Evolutionary conservation across 2,888 invertebrate species (phyloP).

Genomic region (Acanthococcus lagerstroemiae): DNA sequence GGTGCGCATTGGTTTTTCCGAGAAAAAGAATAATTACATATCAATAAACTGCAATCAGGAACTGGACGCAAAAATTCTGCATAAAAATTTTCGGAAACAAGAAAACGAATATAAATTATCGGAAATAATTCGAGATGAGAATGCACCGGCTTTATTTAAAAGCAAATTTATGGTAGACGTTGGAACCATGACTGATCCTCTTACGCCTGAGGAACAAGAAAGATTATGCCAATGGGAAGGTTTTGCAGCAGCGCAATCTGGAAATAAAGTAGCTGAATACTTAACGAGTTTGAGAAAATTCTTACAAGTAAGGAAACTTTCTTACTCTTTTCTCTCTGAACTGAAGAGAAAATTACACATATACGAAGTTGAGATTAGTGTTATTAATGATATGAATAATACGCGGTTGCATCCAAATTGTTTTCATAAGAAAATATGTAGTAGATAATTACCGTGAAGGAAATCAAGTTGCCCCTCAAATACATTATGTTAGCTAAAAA

Average conservation of each 20-base stretch:
- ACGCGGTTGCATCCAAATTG: too few relatives aligned
- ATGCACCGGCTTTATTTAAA: constrained; percentile 1
- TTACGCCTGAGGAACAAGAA: constrained; percentile 37
- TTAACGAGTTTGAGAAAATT: constrained; percentile 38
- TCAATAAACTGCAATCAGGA: constrained; percentile 7
- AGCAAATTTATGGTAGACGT: constrained; percentile 35
- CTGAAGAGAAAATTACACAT: too few relatives aligned
- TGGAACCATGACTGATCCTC: constrained; percentile 38
- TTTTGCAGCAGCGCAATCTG: constrained; percentile 36
- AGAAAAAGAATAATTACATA: constrained; percentile 12
- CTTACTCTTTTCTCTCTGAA: too few relatives aligned
- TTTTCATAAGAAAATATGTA: too few relatives aligned
- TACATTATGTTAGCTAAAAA: too few relatives aligned
- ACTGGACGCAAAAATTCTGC: constrained; percentile 6
- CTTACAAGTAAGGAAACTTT: constrained; percentile 37
- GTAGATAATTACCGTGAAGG: too few relatives aligned
- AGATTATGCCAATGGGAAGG: constrained; percentile 37
- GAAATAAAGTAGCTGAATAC: constrained; percentile 39
- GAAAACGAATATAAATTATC: constrained; percentile 11
- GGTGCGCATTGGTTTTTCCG: background rate
- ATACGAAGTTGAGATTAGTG: too few relatives aligned
- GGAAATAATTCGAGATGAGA: background rate
- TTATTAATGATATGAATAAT: too few relatives aligned
- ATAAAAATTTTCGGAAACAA: constrained; percentile 12
- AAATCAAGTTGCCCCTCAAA: too few relatives aligned